Base-by-base conservation (phyloP, 2,888 invertebrate species). In the Dryococelus australis region DNA sequence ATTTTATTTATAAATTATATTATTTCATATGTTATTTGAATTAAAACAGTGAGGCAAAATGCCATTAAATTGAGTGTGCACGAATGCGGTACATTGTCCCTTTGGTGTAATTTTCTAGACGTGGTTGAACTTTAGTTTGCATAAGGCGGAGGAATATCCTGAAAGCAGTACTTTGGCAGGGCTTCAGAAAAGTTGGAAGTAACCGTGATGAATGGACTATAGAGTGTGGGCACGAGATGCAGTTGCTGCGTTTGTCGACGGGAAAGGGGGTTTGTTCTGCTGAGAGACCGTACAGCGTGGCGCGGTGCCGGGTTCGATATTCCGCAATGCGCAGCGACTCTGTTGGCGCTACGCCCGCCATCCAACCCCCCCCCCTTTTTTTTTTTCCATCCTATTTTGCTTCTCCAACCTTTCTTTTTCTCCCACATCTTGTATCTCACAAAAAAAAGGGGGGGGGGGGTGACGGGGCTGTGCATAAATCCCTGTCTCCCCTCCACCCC, bases 271-370 rank as follows among this genome's bases (percentile, higher is more conserved):
- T 8, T 10, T 0, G 65, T 65, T 20, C 65, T 65, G 65, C 65
- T 6, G 35, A 35, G 35, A 65, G 65, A 8, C 8, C 24, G n/a
- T 20, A 65, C 65, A 0, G 43, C 85, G 85, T 47, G 85, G 26
- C 85, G 43, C 43, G 43, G 43, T 85, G n/a, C 85, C 43, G 85
- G 85, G 85, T 84, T 84, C 84, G 84, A 84, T 84, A 26, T 84
- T 43, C 84, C 84, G 84, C 84, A 84, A 47, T 84, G 84, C 84
- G 65, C 65, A 65, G 65, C 20, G 65, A 6, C 65, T 24, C 16
- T 24, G 16, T 65, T 12, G 47, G 43, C n/a, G 84, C 84, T 9
- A 9, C 43, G 13, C 26, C 43, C n/a, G 43, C 47, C 84, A 9
- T 24, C 84, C 84, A 9, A 20, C 84, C 65, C 65, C 65, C 65